Conservation (phyloP, 1,140 invertebrate genomes). For the Calycopis cecrops region DNA sequence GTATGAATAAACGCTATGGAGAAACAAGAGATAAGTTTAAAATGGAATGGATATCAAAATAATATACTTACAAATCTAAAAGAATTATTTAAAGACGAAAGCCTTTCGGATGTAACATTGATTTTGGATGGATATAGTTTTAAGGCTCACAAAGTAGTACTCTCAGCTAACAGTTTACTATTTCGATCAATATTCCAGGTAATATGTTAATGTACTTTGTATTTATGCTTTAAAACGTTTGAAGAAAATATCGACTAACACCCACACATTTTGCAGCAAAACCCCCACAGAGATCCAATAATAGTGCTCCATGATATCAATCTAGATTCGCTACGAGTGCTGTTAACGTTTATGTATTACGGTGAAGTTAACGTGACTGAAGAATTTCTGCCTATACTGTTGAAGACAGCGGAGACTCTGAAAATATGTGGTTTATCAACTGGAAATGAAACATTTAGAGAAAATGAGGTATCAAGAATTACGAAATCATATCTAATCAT, state of each 20-base stretch:
- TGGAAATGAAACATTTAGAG: conserved; percentile 45
- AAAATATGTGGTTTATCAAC: conserved; percentile 79
- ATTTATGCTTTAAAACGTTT: conserved; percentile 6
- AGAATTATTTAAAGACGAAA: conserved; percentile 79
- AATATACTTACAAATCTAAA: conserved; percentile 80
- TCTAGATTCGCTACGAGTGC: conserved; percentile 76
- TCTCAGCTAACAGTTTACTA: conserved; percentile 83
- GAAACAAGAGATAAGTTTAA: conserved; percentile 78
- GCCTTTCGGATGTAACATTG: conserved; percentile 82
- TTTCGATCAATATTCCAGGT: conserved; percentile 82
- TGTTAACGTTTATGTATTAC: conserved; percentile 81
- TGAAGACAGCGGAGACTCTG: conserved; percentile 79
- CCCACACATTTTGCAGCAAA: conserved; percentile 74
- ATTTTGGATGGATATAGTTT: conserved; percentile 81
- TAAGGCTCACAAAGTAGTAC: conserved; percentile 83
- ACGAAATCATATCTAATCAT: not conserved
- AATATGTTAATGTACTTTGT: conserved; percentile 19
- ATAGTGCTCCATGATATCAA: conserved; percentile 82
- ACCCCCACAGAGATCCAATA: conserved; percentile 80
- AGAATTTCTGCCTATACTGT: conserved; percentile 77
- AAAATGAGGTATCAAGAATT: conserved; percentile 42
- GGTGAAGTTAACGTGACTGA: conserved; percentile 82
- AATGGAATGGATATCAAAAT: conserved; percentile 81
- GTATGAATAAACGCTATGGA: conserved; percentile 50
- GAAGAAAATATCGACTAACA: conserved; percentile 31